A percentile compares a stretch with the other conserved stretches of the same genome.
Evolutionary conservation across 1,140 invertebrate species (phyloP).

Genomic region (Drosophila hydei): DNA sequence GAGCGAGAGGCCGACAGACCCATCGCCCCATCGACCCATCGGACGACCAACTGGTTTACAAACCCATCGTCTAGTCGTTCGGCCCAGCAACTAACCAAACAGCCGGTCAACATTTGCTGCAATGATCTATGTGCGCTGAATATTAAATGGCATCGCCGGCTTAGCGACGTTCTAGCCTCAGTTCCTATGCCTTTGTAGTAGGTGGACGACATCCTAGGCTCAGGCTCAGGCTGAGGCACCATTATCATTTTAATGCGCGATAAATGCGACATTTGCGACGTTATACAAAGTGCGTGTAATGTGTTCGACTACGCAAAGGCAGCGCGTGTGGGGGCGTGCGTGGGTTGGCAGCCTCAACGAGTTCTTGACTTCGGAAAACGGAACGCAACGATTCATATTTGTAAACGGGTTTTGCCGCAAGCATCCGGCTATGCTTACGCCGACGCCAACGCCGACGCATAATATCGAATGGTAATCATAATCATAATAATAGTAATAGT

Average conservation of each 20-base stretch:
- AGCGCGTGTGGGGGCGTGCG: not conserved
- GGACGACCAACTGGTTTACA: constrained; percentile 14
- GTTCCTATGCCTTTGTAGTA: not conserved
- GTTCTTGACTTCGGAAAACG: constrained; percentile 39
- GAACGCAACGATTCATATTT: constrained; percentile 64
- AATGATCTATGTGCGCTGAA: constrained; percentile 83
- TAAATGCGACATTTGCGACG: constrained; percentile 81
- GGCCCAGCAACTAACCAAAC: constrained; percentile 19
- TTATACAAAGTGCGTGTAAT: constrained; percentile 80
- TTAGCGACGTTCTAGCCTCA: constrained; percentile 8
- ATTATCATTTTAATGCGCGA: constrained; percentile 83
- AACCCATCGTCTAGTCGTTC: constrained; percentile 6
- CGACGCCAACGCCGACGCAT: constrained; percentile 14
- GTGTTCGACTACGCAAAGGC: constrained; percentile 63
- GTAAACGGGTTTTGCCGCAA: constrained; percentile 54
- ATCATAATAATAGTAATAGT: constrained; percentile 74
- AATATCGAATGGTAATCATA: constrained; percentile 80
- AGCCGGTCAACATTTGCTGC: constrained; percentile 75
- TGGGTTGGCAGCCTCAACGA: not conserved
- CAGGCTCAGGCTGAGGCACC: constrained; percentile 18
- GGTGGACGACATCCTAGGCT: not conserved
- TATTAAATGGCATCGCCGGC: constrained; percentile 66
- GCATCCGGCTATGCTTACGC: not conserved
- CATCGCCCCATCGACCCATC: constrained; percentile 2
- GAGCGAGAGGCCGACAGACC: constrained; percentile 17